phyloP scores from a whole-genome alignment of 2,113 vertebrate species.

The Vimba vimba region DNA sequence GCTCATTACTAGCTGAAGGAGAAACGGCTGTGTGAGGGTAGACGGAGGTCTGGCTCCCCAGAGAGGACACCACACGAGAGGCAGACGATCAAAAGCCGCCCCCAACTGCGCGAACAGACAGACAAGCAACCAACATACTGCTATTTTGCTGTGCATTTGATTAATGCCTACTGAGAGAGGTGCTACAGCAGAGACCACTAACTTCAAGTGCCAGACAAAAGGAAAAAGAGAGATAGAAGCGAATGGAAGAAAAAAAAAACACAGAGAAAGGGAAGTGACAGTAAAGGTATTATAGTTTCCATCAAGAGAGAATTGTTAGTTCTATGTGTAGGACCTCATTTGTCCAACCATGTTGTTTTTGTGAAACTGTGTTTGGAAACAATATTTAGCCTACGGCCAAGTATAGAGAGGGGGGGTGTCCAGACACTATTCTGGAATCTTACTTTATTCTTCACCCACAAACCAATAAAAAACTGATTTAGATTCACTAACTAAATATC shows the following conservation, averaged over 20 bases:
- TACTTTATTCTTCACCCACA: constrained; percentile 12
- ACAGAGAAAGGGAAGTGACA: neutral
- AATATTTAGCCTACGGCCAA: constrained; percentile 16
- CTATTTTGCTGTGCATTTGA: constrained; percentile 48
- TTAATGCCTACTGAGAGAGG: constrained; percentile 49
- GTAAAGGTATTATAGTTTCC: neutral
- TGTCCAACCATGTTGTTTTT: constrained; percentile 18
- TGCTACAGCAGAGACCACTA: constrained; percentile 32
- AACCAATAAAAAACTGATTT: constrained; percentile 1
- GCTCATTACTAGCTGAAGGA: constrained; percentile 50
- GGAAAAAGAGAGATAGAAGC: neutral
- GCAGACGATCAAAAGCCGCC: constrained; percentile 47
- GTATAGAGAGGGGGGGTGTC: neutral
- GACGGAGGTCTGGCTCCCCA: constrained; percentile 42
- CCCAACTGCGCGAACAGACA: constrained; percentile 37
- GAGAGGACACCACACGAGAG: constrained; percentile 41
- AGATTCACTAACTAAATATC: neutral
- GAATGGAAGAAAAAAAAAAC: neutral
- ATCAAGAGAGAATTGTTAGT: neutral
- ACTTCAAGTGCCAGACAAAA: constrained; percentile 26
- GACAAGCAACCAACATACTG: constrained; percentile 41
- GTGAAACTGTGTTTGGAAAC: constrained; percentile 28
- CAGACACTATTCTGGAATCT: constrained; percentile 12
- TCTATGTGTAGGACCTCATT: neutral
- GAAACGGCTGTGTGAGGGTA: constrained; percentile 31